Evolutionary conservation across 2,888 invertebrate genomes (phyloP).

Genomic region (Furcula furcula): DNA sequence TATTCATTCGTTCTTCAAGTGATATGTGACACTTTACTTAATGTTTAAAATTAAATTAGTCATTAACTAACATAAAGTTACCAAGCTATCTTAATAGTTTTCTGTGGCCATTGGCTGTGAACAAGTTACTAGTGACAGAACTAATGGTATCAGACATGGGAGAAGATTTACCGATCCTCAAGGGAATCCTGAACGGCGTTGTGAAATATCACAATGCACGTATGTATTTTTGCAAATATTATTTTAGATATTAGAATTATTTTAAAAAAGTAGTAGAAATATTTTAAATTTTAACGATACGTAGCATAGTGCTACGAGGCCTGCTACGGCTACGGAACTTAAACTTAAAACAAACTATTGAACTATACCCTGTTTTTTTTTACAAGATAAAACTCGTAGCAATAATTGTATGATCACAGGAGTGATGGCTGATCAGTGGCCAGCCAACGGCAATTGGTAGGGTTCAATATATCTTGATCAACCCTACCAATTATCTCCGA

Average conservation of each 20-base stretch:
- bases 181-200: conserved; percentile 94
- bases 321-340: background rate
- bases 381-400: no score
- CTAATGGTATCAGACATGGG: conserved; percentile 86
- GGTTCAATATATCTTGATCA: no score
- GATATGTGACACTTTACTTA: conserved; percentile 62
- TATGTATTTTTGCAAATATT: conserved; percentile 82
- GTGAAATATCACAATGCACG: conserved; percentile 96
- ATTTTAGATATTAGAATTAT: background rate
- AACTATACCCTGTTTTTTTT: no score
- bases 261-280: no score
- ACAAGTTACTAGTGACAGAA: conserved; percentile 71
- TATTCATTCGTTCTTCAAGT: conserved; percentile 36
- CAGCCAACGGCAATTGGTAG: no score
- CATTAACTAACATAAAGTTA: conserved; percentile 62
- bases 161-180: conserved; percentile 94
- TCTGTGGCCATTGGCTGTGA: conserved; percentile 78
- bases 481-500: no score
- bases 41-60: conserved; percentile 50
- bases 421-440: no score
- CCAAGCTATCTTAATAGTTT: conserved; percentile 60
- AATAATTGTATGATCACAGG: no score
- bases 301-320: conserved; percentile 21
- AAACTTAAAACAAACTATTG: conserved; percentile 12
- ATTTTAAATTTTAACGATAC: no score